A percentile compares a stretch with the other conserved stretches of the same genome.
These are phyloP conservation scores for Corythaeola cristata DNA, from an alignment of 2,113 vertebrate species.

Conservation along the genomic window DNA sequence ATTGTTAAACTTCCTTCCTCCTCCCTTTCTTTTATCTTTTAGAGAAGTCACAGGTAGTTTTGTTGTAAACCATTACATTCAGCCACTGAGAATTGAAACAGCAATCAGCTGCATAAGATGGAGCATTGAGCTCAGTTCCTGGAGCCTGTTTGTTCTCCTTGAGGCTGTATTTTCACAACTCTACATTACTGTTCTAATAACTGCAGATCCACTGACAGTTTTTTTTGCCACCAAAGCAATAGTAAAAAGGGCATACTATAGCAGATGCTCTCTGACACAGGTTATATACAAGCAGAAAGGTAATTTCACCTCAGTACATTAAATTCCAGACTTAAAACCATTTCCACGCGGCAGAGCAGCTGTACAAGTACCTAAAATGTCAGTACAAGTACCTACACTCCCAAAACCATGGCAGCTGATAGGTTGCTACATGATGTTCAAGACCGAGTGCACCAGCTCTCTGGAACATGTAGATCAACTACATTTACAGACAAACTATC, in stretches of 20 bases:
- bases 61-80: background rate
- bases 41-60: background rate
- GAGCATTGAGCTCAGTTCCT: background rate
- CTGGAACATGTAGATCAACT: background rate
- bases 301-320: background rate
- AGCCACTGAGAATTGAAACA: background rate
- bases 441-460: background rate
- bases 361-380: background rate
- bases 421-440: background rate
- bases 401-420: background rate
- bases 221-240: background rate
- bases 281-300: background rate
- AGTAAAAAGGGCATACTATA: background rate
- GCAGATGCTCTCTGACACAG: background rate
- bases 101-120: background rate
- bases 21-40: background rate
- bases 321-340: background rate
- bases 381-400: background rate
- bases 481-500: background rate
- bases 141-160: background rate
- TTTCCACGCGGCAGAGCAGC: background rate
- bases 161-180: background rate
- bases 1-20: background rate
- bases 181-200: background rate
- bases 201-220: background rate